A percentile compares a stretch with the other conserved stretches of the same genome.
phyloP scores from a whole-genome alignment of 1,140 invertebrate genomes.

The Cryptotermes secundus region DNA sequence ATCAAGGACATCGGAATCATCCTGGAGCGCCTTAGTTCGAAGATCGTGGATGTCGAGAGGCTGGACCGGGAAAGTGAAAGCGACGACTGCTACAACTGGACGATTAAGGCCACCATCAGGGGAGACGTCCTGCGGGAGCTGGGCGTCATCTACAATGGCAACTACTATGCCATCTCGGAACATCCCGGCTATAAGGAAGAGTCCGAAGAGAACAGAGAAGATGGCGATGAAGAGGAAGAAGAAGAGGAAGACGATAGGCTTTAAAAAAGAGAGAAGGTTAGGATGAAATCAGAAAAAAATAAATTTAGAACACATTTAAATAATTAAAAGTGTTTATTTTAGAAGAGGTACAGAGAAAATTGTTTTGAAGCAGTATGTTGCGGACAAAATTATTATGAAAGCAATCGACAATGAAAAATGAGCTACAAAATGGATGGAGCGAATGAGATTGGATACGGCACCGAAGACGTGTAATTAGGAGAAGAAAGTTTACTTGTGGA shows the following conservation, averaged over 20 bases:
- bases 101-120: conserved; percentile 87
- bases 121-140: conserved; percentile 86
- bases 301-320: neutral
- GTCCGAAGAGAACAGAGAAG: conserved; percentile 76
- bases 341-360: neutral
- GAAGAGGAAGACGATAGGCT: conserved; percentile 63
- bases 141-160: conserved; percentile 92
- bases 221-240: conserved; percentile 76
- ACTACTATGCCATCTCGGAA: conserved; percentile 92
- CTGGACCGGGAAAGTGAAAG: conserved; percentile 87
- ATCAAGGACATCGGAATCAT: conserved; percentile 96
- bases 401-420: too few species aligned
- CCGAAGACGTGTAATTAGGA: neutral
- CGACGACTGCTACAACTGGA: conserved; percentile 92
- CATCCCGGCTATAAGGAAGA: conserved; percentile 89
- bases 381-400: neutral
- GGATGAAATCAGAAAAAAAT: neutral
- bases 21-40: conserved; percentile 84
- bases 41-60: conserved; percentile 89
- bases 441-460: too few species aligned
- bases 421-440: too few species aligned
- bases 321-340: neutral
- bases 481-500: neutral
- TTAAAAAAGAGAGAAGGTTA: conserved; percentile 50
- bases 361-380: neutral